Evolutionary conservation across 2,888 invertebrate species (phyloP).

Genomic region (Megastigmus dorsalis): DNA sequence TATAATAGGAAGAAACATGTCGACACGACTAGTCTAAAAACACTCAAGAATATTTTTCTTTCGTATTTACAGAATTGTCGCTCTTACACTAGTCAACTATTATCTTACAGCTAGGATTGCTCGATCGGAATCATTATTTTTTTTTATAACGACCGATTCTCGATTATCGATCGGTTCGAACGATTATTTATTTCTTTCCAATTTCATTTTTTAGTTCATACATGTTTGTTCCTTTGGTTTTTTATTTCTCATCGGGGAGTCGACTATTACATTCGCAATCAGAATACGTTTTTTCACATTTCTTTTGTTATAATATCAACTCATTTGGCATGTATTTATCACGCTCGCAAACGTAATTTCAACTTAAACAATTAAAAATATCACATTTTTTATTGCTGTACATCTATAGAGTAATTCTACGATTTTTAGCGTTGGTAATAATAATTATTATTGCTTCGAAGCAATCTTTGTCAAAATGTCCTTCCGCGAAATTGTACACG

Average conservation of each 20-base stretch:
- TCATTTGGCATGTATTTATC: slow-evolving; percentile 35
- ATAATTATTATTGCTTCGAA: background rate
- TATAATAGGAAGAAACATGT: slow-evolving; percentile 72
- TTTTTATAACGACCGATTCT: slow-evolving; percentile 53
- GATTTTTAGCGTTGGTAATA: background rate
- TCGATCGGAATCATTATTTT: slow-evolving; percentile 29
- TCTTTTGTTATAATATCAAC: slow-evolving; percentile 27
- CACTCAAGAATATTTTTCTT: slow-evolving; percentile 64
- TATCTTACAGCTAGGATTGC: slow-evolving; percentile 64
- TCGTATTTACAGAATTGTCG: slow-evolving; percentile 66
- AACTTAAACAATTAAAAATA: slow-evolving; percentile 53
- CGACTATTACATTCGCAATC: slow-evolving; percentile 7
- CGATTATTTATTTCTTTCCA: slow-evolving; percentile 20
- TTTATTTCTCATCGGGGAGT: background rate
- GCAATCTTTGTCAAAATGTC: background rate
- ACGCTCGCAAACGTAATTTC: slow-evolving; percentile 15
- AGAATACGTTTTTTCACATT: slow-evolving; percentile 52
- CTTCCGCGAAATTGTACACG: background rate
- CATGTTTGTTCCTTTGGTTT: slow-evolving; percentile 13
- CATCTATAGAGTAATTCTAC: slow-evolving; percentile 27
- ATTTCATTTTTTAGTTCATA: slow-evolving; percentile 21
- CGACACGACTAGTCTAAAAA: slow-evolving; percentile 72
- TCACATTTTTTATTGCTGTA: slow-evolving; percentile 52
- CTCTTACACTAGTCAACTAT: slow-evolving; percentile 61
- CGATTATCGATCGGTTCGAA: slow-evolving; percentile 51